Evolutionary conservation across 2,797 vertebrate species (phyloP).

Genomic region (Dallia pectoralis): DNA sequence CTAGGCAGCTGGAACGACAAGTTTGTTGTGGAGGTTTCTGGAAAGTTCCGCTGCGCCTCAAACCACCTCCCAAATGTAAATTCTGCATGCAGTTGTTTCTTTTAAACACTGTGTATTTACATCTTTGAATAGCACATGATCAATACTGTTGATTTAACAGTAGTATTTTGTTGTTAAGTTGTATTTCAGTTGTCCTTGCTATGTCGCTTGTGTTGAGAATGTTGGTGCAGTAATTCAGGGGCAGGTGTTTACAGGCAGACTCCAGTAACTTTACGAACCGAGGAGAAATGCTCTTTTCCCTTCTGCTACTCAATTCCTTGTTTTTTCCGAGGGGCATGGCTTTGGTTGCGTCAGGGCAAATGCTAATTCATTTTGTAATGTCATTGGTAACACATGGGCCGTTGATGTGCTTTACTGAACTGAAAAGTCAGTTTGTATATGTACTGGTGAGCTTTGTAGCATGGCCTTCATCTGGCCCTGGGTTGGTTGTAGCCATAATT

Average conservation of each 20-base stretch:
- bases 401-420: not conserved
- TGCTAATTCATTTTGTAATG: not conserved
- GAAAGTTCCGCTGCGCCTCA: not conserved
- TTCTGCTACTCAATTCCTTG: not conserved
- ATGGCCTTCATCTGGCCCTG: not conserved
- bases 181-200: not conserved
- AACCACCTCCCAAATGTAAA: not conserved
- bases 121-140: constrained; percentile 3
- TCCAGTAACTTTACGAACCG: constrained; percentile 4
- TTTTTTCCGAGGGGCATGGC: not conserved
- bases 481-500: not conserved
- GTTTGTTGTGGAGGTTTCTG: not conserved
- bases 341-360: not conserved
- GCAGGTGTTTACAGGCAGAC: constrained; percentile 4
- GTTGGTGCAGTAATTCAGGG: not conserved
- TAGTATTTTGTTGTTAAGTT: not conserved
- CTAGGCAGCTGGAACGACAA: constrained; percentile 4
- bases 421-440: not conserved
- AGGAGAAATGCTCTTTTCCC: not conserved
- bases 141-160: not conserved
- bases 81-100: not conserved
- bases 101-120: not conserved
- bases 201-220: not conserved
- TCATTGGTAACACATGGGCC: not conserved
- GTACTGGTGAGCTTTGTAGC: not conserved